phyloP scores from a whole-genome alignment of 2,888 invertebrate species.

The Heterodera filipjevi region DNA sequence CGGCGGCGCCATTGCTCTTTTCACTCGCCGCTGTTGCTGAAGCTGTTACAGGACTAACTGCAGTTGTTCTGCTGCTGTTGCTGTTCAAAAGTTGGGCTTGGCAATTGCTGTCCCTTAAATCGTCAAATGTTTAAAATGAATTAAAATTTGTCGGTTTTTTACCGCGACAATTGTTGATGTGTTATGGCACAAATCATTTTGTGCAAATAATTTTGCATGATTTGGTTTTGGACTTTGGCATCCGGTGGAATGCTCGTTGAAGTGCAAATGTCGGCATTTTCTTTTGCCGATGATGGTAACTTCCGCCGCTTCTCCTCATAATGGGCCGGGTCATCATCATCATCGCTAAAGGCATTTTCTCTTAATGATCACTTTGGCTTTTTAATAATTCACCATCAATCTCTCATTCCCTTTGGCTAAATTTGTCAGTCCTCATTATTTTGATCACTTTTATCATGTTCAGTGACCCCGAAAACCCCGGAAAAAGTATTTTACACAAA shows the following conservation, averaged over 20 bases:
- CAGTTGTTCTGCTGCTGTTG: neutral
- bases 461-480: no score
- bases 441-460: no score
- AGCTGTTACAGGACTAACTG: neutral
- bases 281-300: neutral
- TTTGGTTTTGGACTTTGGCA: neutral
- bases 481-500: no score
- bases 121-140: neutral
- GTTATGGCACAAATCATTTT: neutral
- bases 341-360: neutral
- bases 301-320: neutral
- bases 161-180: neutral
- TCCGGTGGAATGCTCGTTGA: neutral
- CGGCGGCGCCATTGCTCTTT: neutral
- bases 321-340: neutral
- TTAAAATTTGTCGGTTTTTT: neutral
- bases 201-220: constrained; percentile 19
- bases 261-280: neutral
- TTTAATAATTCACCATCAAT: no score
- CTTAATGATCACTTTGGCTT: no score
- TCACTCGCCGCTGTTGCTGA: neutral
- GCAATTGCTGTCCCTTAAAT: neutral
- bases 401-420: no score
- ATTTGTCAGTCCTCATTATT: no score
- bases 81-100: neutral